Percentiles rank a stretch among this genome's conserved stretches.
Evolutionary conservation across 2,888 invertebrate genomes (phyloP).

Genomic region (Marasmarcha lunaedactyla): DNA sequence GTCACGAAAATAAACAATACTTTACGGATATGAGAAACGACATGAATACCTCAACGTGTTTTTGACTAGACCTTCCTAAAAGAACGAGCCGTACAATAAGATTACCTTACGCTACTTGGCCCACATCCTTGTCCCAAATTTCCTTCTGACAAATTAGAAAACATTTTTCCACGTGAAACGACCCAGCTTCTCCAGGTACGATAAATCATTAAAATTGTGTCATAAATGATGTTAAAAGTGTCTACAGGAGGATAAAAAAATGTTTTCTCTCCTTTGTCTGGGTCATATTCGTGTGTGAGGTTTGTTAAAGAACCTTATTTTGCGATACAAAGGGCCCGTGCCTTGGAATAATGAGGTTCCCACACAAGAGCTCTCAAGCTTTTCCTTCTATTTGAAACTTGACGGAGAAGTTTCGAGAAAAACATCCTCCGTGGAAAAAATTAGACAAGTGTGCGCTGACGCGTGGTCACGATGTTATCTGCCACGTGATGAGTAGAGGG

Average conservation of each 20-base stretch:
- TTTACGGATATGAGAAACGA: no score
- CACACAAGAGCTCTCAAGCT: slow-evolving; percentile 37
- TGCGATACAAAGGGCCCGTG: slow-evolving; percentile 59
- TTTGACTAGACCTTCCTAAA: no score
- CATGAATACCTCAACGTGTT: no score
- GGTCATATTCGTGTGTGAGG: slow-evolving; percentile 38
- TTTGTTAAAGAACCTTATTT: slow-evolving; percentile 66
- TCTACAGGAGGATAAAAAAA: slow-evolving; percentile 4
- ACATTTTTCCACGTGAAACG: not conserved
- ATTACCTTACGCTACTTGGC: no score
- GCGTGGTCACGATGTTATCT: no score
- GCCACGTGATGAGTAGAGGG: no score
- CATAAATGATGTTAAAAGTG: slow-evolving; percentile 1
- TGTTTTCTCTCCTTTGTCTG: slow-evolving; percentile 14
- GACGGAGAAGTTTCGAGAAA: slow-evolving; percentile 16
- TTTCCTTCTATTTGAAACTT: slow-evolving; percentile 52
- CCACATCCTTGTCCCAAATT: not conserved
- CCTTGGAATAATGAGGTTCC: slow-evolving; percentile 64
- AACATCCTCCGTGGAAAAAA: not conserved
- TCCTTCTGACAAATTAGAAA: not conserved
- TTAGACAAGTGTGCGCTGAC: not conserved
- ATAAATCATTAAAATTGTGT: slow-evolving; percentile 1
- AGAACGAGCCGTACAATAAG: no score
- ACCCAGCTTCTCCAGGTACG: not conserved
- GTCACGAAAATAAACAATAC: no score